Evolutionary conservation across 64 coral and sea anemone species (phyloP).

Genomic region (Actinia tenebrosa): DNA sequence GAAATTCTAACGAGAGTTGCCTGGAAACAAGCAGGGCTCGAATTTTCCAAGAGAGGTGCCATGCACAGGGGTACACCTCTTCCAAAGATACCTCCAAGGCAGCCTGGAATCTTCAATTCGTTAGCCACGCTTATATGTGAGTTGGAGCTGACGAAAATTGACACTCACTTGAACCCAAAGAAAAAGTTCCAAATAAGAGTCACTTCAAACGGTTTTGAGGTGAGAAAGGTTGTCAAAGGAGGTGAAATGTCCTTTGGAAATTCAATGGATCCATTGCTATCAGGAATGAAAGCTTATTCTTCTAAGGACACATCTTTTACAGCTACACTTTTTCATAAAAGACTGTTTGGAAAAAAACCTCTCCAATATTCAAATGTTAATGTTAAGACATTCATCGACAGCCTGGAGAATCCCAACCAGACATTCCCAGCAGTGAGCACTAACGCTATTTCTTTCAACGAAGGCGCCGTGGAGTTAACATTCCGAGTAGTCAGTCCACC

Average conservation of each 20-base stretch:
- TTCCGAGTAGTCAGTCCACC: not conserved
- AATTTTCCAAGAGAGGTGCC: constrained; percentile 30
- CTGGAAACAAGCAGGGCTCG: constrained; percentile 42
- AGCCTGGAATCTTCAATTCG: not conserved
- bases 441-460: not conserved
- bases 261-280: not conserved
- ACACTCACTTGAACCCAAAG: not conserved
- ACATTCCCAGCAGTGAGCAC: not conserved
- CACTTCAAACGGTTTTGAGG: not conserved
- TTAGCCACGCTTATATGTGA: not conserved
- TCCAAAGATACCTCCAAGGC: not conserved
- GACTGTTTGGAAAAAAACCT: constrained; percentile 7
- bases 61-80: constrained; percentile 70
- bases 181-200: constrained; percentile 11
- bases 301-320: not conserved
- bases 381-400: not conserved
- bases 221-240: not conserved
- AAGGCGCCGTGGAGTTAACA: constrained; percentile 12
- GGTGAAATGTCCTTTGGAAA: not conserved
- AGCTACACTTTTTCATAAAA: not conserved
- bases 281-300: not conserved
- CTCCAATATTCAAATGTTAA: not conserved
- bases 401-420: not conserved
- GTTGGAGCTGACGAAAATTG: not conserved
- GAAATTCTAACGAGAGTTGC: constrained; percentile 26